A percentile compares a stretch with the other conserved stretches of the same genome.
phyloP scores from a whole-genome alignment of 2,113 vertebrate genomes.

The Anser brachyrhynchus region DNA sequence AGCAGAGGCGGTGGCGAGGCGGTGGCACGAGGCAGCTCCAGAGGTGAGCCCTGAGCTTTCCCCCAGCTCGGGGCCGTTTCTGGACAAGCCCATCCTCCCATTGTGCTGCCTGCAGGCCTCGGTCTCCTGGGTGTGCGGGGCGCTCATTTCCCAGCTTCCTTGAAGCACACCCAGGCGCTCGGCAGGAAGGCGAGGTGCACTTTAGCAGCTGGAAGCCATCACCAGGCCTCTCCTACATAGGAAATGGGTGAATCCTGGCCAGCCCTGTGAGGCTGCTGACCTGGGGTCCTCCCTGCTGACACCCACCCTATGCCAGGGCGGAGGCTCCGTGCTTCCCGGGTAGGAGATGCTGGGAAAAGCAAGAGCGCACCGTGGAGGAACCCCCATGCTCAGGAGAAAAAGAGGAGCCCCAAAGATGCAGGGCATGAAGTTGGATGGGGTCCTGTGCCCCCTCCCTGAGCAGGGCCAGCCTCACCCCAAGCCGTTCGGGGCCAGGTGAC shows the following conservation, averaged over 20 bases:
- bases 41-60: not conserved
- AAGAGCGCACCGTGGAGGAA: not conserved
- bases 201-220: not conserved
- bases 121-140: not conserved
- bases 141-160: not conserved
- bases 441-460: not conserved
- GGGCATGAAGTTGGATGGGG: too few relatives aligned
- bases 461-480: not conserved
- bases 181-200: not conserved
- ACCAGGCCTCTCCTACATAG: not conserved
- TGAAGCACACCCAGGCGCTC: not conserved
- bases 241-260: not conserved
- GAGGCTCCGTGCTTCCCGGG: not conserved
- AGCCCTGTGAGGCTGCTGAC: not conserved
- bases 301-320: not conserved
- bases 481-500: too few relatives aligned
- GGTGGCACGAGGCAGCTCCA: not conserved
- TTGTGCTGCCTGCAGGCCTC: not conserved
- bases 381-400: not conserved
- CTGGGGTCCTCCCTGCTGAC: too few relatives aligned
- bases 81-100: slow-evolving; percentile 14
- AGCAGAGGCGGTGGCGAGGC: not conserved
- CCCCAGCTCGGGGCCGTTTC: not conserved
- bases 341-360: not conserved
- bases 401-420: not conserved